Evolutionary conservation across 2,113 vertebrate genomes (phyloP), one percentile per base, ranked within the genome.

Genomic region (Forbesichthys papilliferus): DNA sequence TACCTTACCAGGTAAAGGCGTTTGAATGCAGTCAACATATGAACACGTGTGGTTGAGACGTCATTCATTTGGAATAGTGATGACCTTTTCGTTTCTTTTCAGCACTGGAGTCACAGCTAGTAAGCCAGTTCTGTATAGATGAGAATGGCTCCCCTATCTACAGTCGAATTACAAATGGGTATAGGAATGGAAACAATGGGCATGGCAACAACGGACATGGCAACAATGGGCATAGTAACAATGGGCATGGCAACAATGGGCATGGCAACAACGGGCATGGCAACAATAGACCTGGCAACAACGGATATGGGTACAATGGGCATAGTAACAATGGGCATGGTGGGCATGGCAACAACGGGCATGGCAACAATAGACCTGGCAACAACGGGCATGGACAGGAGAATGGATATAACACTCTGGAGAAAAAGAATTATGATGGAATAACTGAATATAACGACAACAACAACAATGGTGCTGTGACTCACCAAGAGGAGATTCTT

Each of bases 61-160:
- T 55, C 13, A 16, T 36, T 61, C 9, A 7, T 9, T 13, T 53
- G 34, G 36, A 57, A 68, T 56, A 49, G 10, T 47, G 54, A 55
- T 66, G 1, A 63, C 3, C 49, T 79, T 63, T 66, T 1, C 67
- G 83, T 64, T 59, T 20, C 65, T 67, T 79, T 81, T 49, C 67
- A 95, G 96, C 93, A 69, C 83, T 98, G 85, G 96, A 98, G 74
- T 96, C 94, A 9, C 93, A 96, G 88, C 92, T 97, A 56, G 93
- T 96, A 27, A 95, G 89, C 75, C 95, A 96, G 51, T 95, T 97
- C 83, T 96, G 96, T 88, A 95, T 96, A 87, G 95, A 96, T 88
- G 94, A 96, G 87, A 94, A 94, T 20, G 93, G 94, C 3, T 93
- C 92, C 34, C 88, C 94, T 53, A 89, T 94, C 84, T 93, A 94